Conservation (phyloP, 2,113 vertebrate species). For the Bujurquina vittata region DNA sequence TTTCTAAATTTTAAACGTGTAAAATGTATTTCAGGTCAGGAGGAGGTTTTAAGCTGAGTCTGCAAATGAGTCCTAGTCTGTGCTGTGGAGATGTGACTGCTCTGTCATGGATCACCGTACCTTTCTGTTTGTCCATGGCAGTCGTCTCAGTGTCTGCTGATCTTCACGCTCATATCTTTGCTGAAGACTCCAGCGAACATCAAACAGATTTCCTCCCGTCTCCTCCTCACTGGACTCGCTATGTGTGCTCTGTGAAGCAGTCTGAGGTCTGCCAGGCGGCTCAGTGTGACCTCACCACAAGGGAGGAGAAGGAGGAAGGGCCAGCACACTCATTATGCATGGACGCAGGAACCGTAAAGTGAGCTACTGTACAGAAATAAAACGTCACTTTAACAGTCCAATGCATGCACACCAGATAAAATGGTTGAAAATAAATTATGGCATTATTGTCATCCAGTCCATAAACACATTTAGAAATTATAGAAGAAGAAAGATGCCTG, state of each 20-base stretch:
- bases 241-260: background rate
- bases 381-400: background rate
- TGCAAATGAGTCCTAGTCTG: background rate
- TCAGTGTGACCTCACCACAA: conserved; percentile 1
- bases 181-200: background rate
- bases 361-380: background rate
- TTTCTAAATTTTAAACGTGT: background rate
- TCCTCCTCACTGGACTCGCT: background rate
- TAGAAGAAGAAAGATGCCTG: background rate
- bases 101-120: conserved; percentile 17
- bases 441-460: background rate
- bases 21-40: background rate
- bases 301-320: conserved; percentile 24
- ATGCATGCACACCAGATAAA: background rate
- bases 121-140: conserved; percentile 71
- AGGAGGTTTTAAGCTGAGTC: background rate
- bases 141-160: conserved; percentile 19
- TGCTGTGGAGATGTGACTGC: background rate
- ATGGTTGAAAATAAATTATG: too few species aligned
- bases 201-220: background rate
- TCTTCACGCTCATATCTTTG: conserved; percentile 38
- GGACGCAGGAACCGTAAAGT: too few species aligned
- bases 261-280: background rate
- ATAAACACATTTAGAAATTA: background rate
- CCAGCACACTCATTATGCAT: background rate